Evolutionary conservation across 2,113 vertebrate species (phyloP).

Genomic region (Silurus glanis): DNA sequence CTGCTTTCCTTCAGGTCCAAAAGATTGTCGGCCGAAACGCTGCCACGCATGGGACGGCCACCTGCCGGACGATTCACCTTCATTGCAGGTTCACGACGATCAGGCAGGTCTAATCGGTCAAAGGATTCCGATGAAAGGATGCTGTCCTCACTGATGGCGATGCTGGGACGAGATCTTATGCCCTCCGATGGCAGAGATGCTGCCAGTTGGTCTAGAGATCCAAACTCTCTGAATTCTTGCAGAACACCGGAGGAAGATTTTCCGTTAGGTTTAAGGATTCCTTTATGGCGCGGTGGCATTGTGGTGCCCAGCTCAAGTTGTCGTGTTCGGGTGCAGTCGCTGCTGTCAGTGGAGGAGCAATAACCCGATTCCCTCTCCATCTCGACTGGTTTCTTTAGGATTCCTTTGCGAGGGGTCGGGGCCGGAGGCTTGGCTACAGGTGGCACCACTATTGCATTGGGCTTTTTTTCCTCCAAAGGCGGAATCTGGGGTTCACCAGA

Average conservation of each 20-base stretch:
- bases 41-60: slow-evolving; percentile 72
- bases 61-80: slow-evolving; percentile 47
- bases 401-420: slow-evolving; percentile 83
- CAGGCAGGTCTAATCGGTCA: slow-evolving; percentile 87
- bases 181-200: slow-evolving; percentile 50
- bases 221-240: slow-evolving; percentile 72
- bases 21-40: slow-evolving; percentile 86
- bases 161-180: slow-evolving; percentile 64
- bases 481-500: slow-evolving; percentile 25
- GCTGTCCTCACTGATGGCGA: slow-evolving; percentile 89
- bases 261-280: slow-evolving; percentile 87
- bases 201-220: slow-evolving; percentile 75
- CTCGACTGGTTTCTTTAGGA: slow-evolving; percentile 84
- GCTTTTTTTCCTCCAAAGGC: slow-evolving; percentile 50
- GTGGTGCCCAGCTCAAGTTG: slow-evolving; percentile 52
- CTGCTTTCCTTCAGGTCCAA: slow-evolving; percentile 72
- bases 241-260: slow-evolving; percentile 79
- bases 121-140: slow-evolving; percentile 96
- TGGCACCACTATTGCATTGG: slow-evolving; percentile 18
- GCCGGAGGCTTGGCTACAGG: slow-evolving; percentile 32
- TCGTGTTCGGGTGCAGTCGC: slow-evolving; percentile 66
- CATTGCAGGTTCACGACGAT: slow-evolving; percentile 45
- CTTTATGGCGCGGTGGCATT: slow-evolving; percentile 70
- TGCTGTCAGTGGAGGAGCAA: slow-evolving; percentile 85
- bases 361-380: slow-evolving; percentile 88